phyloP scores from a whole-genome alignment of 37 sponge, comb jelly and placozoan species.

The Beroe ovata region DNA sequence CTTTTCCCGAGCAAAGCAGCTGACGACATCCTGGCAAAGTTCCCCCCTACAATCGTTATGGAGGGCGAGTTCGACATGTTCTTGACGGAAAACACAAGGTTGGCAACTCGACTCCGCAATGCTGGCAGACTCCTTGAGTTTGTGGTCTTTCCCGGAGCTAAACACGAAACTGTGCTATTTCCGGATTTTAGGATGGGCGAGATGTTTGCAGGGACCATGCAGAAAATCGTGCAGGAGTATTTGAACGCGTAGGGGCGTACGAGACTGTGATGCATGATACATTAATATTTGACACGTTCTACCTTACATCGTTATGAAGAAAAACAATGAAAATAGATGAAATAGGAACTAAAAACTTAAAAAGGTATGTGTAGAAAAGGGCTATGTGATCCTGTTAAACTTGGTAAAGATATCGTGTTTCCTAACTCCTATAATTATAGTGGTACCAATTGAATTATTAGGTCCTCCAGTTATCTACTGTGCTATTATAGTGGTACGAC shows the following conservation, averaged over 20 bases:
- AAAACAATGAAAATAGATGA: too few relatives aligned
- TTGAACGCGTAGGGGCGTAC: neutral
- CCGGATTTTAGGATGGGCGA: slow-evolving; percentile 17
- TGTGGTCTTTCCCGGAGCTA: slow-evolving; percentile 7
- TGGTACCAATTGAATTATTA: too few relatives aligned
- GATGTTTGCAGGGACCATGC: slow-evolving; percentile 6
- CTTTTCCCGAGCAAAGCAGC: neutral
- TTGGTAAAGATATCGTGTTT: too few relatives aligned
- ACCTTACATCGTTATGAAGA: too few relatives aligned
- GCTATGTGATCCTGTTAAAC: too few relatives aligned
- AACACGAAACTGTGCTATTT: neutral
- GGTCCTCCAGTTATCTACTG: too few relatives aligned
- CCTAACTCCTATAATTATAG: too few relatives aligned
- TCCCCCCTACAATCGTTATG: neutral
- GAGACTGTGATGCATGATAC: too few relatives aligned
- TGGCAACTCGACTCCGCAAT: neutral
- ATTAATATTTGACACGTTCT: too few relatives aligned
- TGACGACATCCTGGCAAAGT: slow-evolving; percentile 16
- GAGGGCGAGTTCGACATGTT: slow-evolving; percentile 60
- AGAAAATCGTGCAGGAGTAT: neutral
- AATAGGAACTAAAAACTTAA: too few relatives aligned
- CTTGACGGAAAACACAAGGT: neutral
- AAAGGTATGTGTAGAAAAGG: too few relatives aligned
- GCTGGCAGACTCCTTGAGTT: slow-evolving; percentile 13
- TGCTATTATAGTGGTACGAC: too few relatives aligned